Base-by-base conservation (phyloP, 1,140 invertebrate genomes). In the Drosophila arawakana region DNA sequence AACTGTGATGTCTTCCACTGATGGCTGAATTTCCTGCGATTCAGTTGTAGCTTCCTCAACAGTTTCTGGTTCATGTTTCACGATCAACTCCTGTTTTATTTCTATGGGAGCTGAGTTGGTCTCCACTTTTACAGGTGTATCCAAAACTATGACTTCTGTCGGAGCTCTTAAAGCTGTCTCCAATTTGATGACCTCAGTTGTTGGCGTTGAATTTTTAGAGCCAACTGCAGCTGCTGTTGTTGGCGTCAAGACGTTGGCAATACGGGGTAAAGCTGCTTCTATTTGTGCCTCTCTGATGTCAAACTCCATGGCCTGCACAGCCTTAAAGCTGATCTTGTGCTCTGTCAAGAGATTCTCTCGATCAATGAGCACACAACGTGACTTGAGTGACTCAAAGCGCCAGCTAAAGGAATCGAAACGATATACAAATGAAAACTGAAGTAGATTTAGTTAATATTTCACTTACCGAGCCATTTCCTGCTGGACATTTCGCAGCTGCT, bases 341-440 rank as follows among this genome's bases (percentile, higher is more conserved):
- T 92, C 90, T 7, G 69, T 78, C n/a, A 92, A 65, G 15, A 92
- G 49, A 72, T 85, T 88, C 61, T 92, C 91, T 11, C 91, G 80
- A 63, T 92, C 83, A 18, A 92, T 88, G 2, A 92, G 58, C 39
- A 92, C 81, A 60, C 91, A 92, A n/a, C 91, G 89, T 1, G 81
- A 91, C 62, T 91, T 92, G 6, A 92, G 58, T 0, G 91, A 84
- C 62, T 92, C 91, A 66, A 92, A 92, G n/a, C 91, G 82, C 91
- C 91, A 92, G 10, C 91, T 92, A 15, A 39, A 9, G 0, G 7
- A 21, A 49, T 8, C 7, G 8, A 15, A 35, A 63, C 9, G 9
- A 11, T 62, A 2, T 39, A 8, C 50, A 18, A 59, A 30, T 30
- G 0, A 2, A 21, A n/a, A 30, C 6, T 15, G 0, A 1, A 7